Evolutionary conservation across 1,140 invertebrate genomes (phyloP).

Genomic region (Tetranychus urticae): DNA sequence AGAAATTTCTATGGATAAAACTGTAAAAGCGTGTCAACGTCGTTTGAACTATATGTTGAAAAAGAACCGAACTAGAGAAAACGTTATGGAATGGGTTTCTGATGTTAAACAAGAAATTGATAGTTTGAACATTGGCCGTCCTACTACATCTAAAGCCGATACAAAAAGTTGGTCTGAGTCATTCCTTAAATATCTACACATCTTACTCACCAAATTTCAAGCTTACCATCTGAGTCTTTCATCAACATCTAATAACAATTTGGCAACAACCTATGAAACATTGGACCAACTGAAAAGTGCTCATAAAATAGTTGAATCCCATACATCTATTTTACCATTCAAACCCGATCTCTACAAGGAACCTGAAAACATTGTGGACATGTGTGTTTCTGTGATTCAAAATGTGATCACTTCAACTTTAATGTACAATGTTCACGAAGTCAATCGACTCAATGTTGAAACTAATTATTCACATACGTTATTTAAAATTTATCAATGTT

Average conservation of each 20-base stretch:
- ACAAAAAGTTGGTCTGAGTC: constrained; percentile 8
- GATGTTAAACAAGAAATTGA: constrained; percentile 32
- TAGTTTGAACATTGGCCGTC: constrained; percentile 20
- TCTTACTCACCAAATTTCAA: constrained; percentile 14
- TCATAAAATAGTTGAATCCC: constrained; percentile 11
- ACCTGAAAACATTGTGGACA: constrained; percentile 17
- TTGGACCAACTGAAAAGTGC: constrained; percentile 8
- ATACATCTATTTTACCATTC: constrained; percentile 1
- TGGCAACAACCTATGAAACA: not conserved
- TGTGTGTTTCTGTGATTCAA: constrained; percentile 17
- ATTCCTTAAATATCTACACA: constrained; percentile 12
- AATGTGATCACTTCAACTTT: constrained; percentile 19
- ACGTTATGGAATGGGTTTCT: constrained; percentile 31
- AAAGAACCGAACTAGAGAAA: constrained; percentile 28
- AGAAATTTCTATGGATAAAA: constrained; percentile 34
- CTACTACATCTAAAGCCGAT: constrained; percentile 7
- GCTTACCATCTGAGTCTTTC: not conserved
- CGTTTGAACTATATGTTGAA: constrained; percentile 35
- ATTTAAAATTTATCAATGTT: constrained; percentile 44
- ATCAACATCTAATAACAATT: not conserved
- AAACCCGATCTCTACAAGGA: constrained; percentile 8
- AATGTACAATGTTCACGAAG: constrained; percentile 32
- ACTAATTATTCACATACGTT: constrained; percentile 25
- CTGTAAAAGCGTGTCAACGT: constrained; percentile 38
- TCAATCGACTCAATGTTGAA: constrained; percentile 25